A percentile compares a stretch with the other conserved stretches of the same genome.
phyloP scores from a whole-genome alignment of 2,888 invertebrate species.

The Sarcophaga subvicina region DNA sequence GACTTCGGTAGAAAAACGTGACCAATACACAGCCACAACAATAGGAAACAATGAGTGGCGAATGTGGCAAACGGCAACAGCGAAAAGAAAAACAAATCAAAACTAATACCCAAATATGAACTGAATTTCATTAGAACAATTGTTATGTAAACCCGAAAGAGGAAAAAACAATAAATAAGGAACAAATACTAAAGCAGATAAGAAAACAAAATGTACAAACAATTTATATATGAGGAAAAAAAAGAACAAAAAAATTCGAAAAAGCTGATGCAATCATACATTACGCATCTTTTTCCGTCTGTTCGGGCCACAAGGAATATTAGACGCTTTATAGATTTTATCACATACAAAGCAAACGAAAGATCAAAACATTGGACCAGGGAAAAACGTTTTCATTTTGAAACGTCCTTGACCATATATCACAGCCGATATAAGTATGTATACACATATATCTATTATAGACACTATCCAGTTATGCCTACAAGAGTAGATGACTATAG shows the following conservation, averaged over 20 bases:
- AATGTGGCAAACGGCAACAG: not conserved
- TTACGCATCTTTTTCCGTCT: conserved; percentile 45
- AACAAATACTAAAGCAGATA: conserved; percentile 7
- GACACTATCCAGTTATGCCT: conserved; percentile 18
- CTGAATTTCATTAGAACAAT: not conserved
- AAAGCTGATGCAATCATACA: conserved; percentile 59
- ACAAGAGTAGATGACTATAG: conserved; percentile 24
- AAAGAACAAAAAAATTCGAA: not conserved
- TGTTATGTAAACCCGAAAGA: conserved; percentile 7
- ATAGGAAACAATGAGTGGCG: not conserved
- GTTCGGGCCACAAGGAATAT: not conserved
- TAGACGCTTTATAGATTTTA: conserved; percentile 10
- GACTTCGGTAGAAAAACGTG: not conserved
- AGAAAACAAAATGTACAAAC: conserved; percentile 1
- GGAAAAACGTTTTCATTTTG: not conserved
- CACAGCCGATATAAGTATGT: not conserved
- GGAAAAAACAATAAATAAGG: conserved; percentile 23
- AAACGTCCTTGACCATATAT: conserved; percentile 46
- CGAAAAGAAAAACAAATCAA: not conserved
- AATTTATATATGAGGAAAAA: conserved; percentile 19
- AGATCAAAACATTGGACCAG: not conserved
- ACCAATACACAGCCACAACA: not conserved
- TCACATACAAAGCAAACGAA: not conserved
- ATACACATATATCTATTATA: not conserved
- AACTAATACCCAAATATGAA: not conserved